A percentile compares a stretch with the other conserved stretches of the same genome.
phyloP scores from a whole-genome alignment of 2,888 invertebrate species.

The Plagodis dolabraria region DNA sequence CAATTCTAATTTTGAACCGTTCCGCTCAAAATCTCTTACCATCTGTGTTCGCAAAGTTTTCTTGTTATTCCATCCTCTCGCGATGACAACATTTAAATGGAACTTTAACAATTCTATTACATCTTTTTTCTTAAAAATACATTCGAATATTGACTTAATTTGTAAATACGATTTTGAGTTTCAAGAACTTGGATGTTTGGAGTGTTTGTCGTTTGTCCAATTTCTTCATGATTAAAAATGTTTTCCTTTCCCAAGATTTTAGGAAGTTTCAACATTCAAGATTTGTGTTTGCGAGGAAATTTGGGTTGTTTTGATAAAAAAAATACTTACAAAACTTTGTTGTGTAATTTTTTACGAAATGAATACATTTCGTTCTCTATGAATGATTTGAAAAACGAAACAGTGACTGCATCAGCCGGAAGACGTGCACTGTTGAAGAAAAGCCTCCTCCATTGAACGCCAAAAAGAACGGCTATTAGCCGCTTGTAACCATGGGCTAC shows the following conservation, averaged over 20 bases:
- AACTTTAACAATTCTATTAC: slow-evolving; percentile 16
- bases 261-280: slow-evolving; percentile 25
- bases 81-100: slow-evolving; percentile 10
- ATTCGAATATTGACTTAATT: slow-evolving; percentile 27
- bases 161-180: slow-evolving; percentile 26
- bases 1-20: neutral
- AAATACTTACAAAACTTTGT: too few relatives aligned
- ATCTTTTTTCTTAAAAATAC: slow-evolving; percentile 22
- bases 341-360: too few relatives aligned
- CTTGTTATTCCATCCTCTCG: slow-evolving; percentile 14
- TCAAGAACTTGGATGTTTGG: slow-evolving; percentile 13
- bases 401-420: too few relatives aligned
- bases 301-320: neutral
- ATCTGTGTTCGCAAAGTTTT: slow-evolving; percentile 8
- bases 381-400: too few relatives aligned
- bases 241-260: slow-evolving; percentile 16
- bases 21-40: slow-evolving; percentile 7
- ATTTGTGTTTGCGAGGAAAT: slow-evolving; percentile 17
- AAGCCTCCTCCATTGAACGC: too few relatives aligned
- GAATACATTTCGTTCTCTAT: too few relatives aligned
- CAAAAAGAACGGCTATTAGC: too few relatives aligned
- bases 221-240: slow-evolving; percentile 12
- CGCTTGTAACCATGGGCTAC: too few relatives aligned
- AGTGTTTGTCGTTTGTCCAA: slow-evolving; percentile 27
- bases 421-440: too few relatives aligned